Percentiles rank a stretch among this genome's conserved stretches.
phyloP scores from a whole-genome alignment of 2,888 invertebrate species.

The Diadegma fenestrale region DNA sequence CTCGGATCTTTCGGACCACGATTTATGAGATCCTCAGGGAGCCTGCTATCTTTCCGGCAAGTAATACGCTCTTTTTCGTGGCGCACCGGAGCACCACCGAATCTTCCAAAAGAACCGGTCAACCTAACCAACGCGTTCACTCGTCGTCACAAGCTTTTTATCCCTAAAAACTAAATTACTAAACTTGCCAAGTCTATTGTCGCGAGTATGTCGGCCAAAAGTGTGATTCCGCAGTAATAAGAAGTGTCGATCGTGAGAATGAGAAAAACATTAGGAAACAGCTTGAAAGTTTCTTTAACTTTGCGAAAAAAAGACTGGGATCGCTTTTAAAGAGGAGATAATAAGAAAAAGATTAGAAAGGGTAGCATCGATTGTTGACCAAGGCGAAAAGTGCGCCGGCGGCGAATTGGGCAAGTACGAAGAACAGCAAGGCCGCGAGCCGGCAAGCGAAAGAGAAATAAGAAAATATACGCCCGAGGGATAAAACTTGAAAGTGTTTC shows the following conservation, averaged over 20 bases:
- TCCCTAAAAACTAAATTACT: conserved; percentile 27
- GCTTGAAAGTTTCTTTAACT: not conserved
- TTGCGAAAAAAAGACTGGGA: not conserved
- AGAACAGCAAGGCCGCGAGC: conserved; percentile 40
- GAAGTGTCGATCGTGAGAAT: not conserved
- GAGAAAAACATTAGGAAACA: not conserved
- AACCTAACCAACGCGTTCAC: conserved; percentile 66
- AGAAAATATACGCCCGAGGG: conserved; percentile 50
- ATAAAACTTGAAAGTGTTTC: conserved; percentile 69
- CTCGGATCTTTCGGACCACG: conserved; percentile 77
- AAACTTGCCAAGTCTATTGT: conserved; percentile 15
- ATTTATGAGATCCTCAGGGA: conserved; percentile 83
- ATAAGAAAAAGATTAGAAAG: conserved; percentile 58
- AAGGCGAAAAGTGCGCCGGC: conserved; percentile 59
- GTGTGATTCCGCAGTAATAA: not conserved
- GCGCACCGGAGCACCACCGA: conserved; percentile 19
- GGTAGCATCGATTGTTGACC: conserved; percentile 14
- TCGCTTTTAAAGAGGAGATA: conserved; percentile 14
- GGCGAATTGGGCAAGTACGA: conserved; percentile 40
- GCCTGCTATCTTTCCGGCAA: conserved; percentile 81
- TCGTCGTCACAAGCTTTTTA: conserved; percentile 67
- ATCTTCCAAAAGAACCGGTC: conserved; percentile 38
- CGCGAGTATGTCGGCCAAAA: not conserved
- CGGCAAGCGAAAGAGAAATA: conserved; percentile 44
- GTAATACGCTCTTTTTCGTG: conserved; percentile 80